Conservation (phyloP, 2,888 invertebrate species). For the Dichetophora obliterata region DNA sequence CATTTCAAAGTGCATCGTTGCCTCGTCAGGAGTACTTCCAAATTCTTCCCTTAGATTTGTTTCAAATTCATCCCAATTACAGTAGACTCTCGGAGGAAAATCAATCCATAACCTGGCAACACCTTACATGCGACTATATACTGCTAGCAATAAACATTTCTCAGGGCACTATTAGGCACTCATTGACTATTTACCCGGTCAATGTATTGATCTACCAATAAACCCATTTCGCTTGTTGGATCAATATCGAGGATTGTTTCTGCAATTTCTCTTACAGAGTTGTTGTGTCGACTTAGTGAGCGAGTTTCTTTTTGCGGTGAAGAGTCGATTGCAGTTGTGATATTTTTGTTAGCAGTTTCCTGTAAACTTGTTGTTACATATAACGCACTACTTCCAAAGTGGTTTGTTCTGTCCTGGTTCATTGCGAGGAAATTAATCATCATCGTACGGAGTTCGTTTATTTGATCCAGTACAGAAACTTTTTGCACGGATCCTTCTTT, state of each 20-base stretch:
- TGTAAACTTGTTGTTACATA: neutral
- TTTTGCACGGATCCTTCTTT: neutral
- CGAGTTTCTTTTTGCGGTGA: neutral
- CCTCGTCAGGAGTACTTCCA: neutral
- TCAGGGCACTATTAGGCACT: constrained; percentile 8
- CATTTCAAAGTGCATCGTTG: neutral
- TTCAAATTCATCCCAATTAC: neutral
- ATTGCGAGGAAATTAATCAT: neutral
- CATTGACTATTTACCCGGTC: neutral
- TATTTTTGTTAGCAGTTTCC: neutral
- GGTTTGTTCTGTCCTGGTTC: neutral
- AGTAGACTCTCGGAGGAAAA: neutral
- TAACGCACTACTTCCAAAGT: neutral
- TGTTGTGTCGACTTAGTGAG: neutral
- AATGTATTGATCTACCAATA: constrained; percentile 13
- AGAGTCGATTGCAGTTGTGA: neutral
- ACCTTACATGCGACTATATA: constrained; percentile 37
- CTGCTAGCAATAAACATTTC: constrained; percentile 35
- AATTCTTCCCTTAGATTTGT: neutral
- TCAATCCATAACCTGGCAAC: constrained; percentile 37
- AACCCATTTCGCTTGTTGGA: constrained; percentile 19
- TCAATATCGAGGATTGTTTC: constrained; percentile 40
- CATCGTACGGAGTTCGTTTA: neutral
- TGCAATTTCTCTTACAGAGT: constrained; percentile 37
- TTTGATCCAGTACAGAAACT: neutral